A percentile compares a stretch with the other conserved stretches of the same genome.
Conservation (phyloP, 2,888 invertebrate species). For the Beris morrisii region DNA sequence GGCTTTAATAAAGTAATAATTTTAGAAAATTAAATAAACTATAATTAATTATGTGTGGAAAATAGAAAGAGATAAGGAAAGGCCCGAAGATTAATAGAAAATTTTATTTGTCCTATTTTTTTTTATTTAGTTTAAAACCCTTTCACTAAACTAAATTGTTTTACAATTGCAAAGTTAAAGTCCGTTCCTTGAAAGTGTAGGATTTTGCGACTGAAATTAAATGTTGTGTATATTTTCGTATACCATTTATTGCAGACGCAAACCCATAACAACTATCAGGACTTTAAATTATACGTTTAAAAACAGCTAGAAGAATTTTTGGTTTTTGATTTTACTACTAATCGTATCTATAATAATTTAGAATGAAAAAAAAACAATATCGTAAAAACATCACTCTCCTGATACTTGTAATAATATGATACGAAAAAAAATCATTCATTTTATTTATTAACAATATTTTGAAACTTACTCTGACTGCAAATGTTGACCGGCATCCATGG, state of each 20-base stretch:
- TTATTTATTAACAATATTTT: constrained; percentile 8
- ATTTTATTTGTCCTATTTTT: no score
- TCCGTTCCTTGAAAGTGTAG: no score
- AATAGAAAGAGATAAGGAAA: constrained; percentile 43
- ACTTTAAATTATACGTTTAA: no score
- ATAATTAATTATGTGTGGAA: constrained; percentile 44
- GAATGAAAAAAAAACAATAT: background rate
- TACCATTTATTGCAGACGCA: no score
- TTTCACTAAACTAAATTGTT: no score
- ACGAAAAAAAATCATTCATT: constrained; percentile 3
- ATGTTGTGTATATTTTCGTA: no score
- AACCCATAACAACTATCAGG: no score
- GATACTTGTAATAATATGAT: constrained; percentile 24
- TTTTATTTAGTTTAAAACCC: no score
- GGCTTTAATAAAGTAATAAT: background rate
- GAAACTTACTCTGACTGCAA: constrained; percentile 77
- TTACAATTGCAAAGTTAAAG: no score
- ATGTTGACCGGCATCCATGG: constrained; percentile 94
- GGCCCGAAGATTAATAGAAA: constrained; percentile 47
- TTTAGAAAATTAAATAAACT: constrained; percentile 22
- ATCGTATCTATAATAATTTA: constrained; percentile 1
- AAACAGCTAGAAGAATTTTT: no score
- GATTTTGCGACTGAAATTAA: no score
- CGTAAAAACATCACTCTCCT: constrained; percentile 14
- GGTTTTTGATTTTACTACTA: no score